These are phyloP conservation scores for Sinosuthora webbiana DNA, from an alignment of 2,113 vertebrate species.

Conservation along the genomic window DNA sequence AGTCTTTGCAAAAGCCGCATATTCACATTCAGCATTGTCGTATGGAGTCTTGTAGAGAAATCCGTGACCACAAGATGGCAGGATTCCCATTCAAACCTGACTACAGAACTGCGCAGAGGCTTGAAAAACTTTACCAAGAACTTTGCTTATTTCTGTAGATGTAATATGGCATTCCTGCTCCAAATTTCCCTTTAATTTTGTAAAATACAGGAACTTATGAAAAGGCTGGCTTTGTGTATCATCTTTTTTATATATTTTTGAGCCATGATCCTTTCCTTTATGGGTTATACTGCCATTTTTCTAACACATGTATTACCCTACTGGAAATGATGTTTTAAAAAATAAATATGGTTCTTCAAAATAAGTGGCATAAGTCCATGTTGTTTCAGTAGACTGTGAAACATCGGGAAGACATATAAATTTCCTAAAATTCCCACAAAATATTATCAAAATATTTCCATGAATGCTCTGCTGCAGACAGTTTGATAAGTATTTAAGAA, in stretches of 20 bases:
- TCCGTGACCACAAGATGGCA: conserved; percentile 71
- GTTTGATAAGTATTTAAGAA: neutral
- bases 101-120: rapidly evolving
- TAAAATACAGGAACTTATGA: neutral
- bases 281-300: neutral
- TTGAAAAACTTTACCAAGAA: neutral
- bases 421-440: neutral
- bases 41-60: neutral
- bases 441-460: neutral
- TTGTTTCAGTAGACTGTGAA: neutral
- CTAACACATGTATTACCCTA: neutral
- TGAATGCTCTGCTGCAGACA: neutral
- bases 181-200: conserved; percentile 8
- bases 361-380: neutral
- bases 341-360: neutral
- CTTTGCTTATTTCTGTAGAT: neutral
- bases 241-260: neutral
- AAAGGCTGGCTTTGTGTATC: rapidly evolving
- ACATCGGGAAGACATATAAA: neutral
- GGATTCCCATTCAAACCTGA: conserved; percentile 67
- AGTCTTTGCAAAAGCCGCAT: neutral
- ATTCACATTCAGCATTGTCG: neutral
- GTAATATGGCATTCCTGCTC: conserved; percentile 6
- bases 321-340: neutral
- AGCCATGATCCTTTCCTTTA: neutral